Evolutionary conservation across 2,797 vertebrate genomes (phyloP).

Genomic region (Cryptoprocta ferox): DNA sequence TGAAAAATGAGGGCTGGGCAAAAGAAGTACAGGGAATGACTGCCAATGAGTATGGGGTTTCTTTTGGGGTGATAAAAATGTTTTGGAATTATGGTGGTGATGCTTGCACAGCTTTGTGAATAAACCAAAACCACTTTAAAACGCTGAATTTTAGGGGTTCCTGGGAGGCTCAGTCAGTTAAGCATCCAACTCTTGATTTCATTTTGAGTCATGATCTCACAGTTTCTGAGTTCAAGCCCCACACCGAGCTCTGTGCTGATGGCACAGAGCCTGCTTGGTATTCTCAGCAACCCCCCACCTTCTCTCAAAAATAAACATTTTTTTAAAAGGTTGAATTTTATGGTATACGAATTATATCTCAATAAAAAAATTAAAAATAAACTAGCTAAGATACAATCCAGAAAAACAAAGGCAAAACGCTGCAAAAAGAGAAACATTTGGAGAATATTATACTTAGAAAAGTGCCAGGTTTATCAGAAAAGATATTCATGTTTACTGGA

Average conservation of each 20-base stretch:
- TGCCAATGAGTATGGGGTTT: background rate
- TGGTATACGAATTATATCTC: background rate
- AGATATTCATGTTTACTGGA: background rate
- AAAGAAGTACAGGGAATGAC: background rate
- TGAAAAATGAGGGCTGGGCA: background rate
- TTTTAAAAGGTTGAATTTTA: background rate
- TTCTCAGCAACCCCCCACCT: no score
- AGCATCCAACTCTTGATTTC: no score
- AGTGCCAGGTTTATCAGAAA: background rate
- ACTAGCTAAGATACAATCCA: background rate
- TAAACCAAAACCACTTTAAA: background rate
- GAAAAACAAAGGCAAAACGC: constrained; percentile 24
- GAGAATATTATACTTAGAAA: background rate
- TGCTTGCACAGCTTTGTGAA: background rate
- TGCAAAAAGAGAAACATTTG: background rate
- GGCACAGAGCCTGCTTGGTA: no score
- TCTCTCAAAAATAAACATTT: no score
- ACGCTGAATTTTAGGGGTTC: background rate
- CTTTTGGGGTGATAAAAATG: background rate
- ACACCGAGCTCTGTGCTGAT: no score
- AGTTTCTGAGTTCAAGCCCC: no score
- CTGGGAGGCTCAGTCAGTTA: no score
- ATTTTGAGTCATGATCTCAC: no score
- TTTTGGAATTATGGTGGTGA: background rate
- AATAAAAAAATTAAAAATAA: background rate